These are phyloP conservation scores for Azorinus chamasolen DNA, from an alignment of 2,888 invertebrate genomes.

Conservation along the genomic window DNA sequence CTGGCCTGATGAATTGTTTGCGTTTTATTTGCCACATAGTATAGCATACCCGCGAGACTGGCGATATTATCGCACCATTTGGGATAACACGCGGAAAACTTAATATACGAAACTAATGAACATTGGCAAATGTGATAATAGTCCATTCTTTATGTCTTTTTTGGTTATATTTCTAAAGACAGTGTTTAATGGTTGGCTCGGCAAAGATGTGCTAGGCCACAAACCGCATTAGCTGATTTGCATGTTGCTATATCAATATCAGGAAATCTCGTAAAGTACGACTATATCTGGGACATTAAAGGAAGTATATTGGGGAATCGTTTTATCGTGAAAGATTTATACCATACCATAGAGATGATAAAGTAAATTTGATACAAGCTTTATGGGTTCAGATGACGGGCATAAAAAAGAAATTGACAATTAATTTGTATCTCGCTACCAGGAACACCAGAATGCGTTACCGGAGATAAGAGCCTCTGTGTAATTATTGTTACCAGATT, in stretches of 20 bases:
- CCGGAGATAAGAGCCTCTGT: slow-evolving; percentile 21
- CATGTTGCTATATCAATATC: slow-evolving; percentile 12
- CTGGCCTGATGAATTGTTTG: slow-evolving; percentile 56
- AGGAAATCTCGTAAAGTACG: slow-evolving; percentile 5
- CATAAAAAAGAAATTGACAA: slow-evolving; percentile 50
- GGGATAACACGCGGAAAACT: slow-evolving; percentile 28
- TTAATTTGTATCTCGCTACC: slow-evolving; percentile 23
- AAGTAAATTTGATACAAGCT: slow-evolving; percentile 57
- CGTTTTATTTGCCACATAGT: slow-evolving; percentile 44
- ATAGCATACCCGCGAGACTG: slow-evolving; percentile 20
- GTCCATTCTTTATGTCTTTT: slow-evolving; percentile 37
- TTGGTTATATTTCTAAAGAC: slow-evolving; percentile 8
- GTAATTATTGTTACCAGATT: slow-evolving; percentile 17
- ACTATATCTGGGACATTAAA: slow-evolving; percentile 23
- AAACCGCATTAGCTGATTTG: slow-evolving; percentile 30
- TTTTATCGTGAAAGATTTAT: slow-evolving; percentile 26
- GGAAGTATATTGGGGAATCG: slow-evolving; percentile 19
- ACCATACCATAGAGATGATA: slow-evolving; percentile 29
- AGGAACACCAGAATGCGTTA: slow-evolving; percentile 20
- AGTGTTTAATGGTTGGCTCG: background rate
- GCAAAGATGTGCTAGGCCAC: too few relatives aligned
- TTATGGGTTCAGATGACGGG: slow-evolving; percentile 36
- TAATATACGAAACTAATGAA: slow-evolving; percentile 42
- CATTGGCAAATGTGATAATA: slow-evolving; percentile 38
- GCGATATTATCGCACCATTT: slow-evolving; percentile 28